Evolutionary conservation across 2,113 vertebrate species (phyloP).

Genomic region (Barnardius zonarius): DNA sequence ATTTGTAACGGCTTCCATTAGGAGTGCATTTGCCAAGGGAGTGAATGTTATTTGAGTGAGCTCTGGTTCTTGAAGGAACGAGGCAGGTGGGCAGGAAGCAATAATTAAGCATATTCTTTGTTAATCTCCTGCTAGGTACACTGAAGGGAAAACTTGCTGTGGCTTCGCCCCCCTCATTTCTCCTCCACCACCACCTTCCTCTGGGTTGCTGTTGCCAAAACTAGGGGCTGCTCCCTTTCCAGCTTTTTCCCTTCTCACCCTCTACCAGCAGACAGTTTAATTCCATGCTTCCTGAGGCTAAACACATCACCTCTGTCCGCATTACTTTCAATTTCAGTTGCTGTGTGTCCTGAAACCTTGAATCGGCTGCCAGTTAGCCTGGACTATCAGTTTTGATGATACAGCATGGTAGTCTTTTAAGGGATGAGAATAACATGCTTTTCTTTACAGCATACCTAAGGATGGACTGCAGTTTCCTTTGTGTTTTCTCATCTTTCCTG

Average conservation of each 20-base stretch:
- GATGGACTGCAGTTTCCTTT: neutral
- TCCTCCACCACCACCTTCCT: neutral
- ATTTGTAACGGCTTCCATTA: slow-evolving; percentile 44
- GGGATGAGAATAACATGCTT: neutral
- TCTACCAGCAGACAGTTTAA: slow-evolving; percentile 25
- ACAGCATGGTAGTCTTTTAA: neutral
- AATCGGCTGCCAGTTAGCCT: neutral
- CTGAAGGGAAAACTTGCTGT: slow-evolving; percentile 36
- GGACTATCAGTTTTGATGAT: neutral
- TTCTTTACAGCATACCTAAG: neutral
- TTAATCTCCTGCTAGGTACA: slow-evolving; percentile 52
- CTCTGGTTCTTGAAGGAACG: slow-evolving; percentile 17
- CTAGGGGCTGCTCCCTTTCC: neutral
- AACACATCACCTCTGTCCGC: slow-evolving; percentile 7
- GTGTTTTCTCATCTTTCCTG: slow-evolving; percentile 4
- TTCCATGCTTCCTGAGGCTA: slow-evolving; percentile 27
- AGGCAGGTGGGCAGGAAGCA: slow-evolving; percentile 60
- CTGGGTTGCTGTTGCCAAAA: neutral
- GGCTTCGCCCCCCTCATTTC: neutral
- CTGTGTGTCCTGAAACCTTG: neutral
- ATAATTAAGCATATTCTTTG: slow-evolving; percentile 55
- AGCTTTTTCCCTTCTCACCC: neutral
- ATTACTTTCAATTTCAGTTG: slow-evolving; percentile 28
- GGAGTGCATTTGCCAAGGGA: slow-evolving; percentile 17
- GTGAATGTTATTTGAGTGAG: slow-evolving; percentile 28